These are phyloP conservation scores for Folsomia manolachei DNA, from an alignment of 2,888 invertebrate species.

Conservation along the genomic window DNA sequence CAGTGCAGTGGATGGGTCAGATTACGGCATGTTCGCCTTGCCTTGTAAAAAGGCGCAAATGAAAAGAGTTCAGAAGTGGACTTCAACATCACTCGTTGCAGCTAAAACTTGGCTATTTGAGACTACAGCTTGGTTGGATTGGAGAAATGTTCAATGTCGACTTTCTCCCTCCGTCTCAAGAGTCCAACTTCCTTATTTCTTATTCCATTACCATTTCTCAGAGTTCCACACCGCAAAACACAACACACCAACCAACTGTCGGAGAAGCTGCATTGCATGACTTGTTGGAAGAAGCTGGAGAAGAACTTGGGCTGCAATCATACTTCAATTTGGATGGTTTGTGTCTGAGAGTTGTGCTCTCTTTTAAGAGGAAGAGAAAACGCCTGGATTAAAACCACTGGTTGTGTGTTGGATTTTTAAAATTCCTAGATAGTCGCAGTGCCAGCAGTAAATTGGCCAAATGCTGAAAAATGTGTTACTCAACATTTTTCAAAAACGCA, in stretches of 20 bases:
- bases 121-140: no score
- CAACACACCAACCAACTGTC: background rate
- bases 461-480: background rate
- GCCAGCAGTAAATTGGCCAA: background rate
- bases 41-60: background rate
- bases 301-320: background rate
- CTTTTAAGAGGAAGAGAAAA: background rate
- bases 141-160: slow-evolving; percentile 1
- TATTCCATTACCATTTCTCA: slow-evolving; percentile 14
- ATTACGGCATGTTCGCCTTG: background rate
- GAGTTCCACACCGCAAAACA: background rate
- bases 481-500: no score
- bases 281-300: no score
- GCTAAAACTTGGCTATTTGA: background rate
- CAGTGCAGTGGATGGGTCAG: no score
- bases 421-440: no score
- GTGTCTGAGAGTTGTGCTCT: no score
- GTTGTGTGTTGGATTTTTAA: background rate
- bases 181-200: slow-evolving; percentile 12
- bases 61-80: background rate
- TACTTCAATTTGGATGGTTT: background rate
- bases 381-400: background rate
- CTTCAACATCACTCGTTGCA: background rate
- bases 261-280: background rate
- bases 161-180: no score